Base-by-base conservation (phyloP, 1,140 invertebrate genomes). In the Polypedilum vanderplanki region DNA sequence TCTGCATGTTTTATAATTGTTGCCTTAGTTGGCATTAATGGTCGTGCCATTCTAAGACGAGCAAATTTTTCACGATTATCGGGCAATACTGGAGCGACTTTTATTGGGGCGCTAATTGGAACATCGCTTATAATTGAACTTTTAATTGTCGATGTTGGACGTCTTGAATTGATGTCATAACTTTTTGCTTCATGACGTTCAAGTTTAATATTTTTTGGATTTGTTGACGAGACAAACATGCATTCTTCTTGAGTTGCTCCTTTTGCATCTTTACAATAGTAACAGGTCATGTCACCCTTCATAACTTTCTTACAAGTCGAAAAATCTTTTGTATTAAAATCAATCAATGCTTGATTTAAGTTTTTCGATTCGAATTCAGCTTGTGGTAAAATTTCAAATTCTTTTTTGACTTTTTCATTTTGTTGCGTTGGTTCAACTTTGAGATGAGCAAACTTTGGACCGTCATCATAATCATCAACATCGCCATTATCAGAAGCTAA, bases 211-310 rank as follows among this genome's bases (percentile, higher is more conserved):
- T 17, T 20, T 12, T 75, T 65, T 65, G 22, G 46, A 46, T 74
- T 64, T 40, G 64, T 10, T 57, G 12, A 87, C 7, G 87, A 88
- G 1, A 91, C 85, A 80, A 88, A 91, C 85, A 90, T 90, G 78
- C 90, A 92, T 81, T 91, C 90, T 81, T 92, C 90, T 77, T 91
- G 87, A 79, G 88, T 87, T 20, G 89, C 82, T 2, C 89, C 89
- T 64, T 85, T 85, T 46, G 88, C 86, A 76, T 91, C 88, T 0
- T 86, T 78, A 78, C 90, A 92, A 75, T 88, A 84, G 80, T 88
- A 91, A 80, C 90, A 92, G 4, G 90, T 91, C 89, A 91, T 90
- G 40, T 88, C 87, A 77, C 90, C 87, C 77, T 89, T 89, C 75
- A 87, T 84, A 0, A 88, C 83, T 79, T 90, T 90, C 78, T 90